These are phyloP conservation scores for Polyommatus icarus DNA, from an alignment of 2,888 invertebrate genomes.

Conservation along the genomic window DNA sequence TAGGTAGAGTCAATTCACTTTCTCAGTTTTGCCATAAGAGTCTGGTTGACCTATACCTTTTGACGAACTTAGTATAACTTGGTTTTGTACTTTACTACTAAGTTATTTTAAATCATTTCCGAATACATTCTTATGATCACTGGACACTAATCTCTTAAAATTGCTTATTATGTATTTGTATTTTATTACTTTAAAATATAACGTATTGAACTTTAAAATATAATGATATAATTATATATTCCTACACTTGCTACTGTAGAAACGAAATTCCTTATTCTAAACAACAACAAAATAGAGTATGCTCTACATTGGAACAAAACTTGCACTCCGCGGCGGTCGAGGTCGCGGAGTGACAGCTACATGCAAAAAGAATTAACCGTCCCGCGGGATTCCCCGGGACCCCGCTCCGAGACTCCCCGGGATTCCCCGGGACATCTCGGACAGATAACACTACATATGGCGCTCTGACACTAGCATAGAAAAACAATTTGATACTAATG, in stretches of 20 bases:
- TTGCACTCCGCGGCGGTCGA: not conserved
- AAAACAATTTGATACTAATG: slow-evolving; percentile 3
- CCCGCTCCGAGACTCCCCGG: not conserved
- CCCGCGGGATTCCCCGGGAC: slow-evolving; percentile 32
- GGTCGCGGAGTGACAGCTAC: slow-evolving; percentile 32
- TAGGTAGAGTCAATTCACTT: no score
- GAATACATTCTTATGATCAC: no score
- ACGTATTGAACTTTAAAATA: no score
- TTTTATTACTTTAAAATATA: no score
- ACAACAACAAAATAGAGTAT: not conserved
- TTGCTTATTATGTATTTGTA: no score
- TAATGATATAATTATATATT: no score
- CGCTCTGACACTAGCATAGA: slow-evolving; percentile 4
- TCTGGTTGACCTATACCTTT: no score
- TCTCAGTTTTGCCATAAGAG: no score
- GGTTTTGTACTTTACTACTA: no score
- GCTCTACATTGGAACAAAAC: not conserved
- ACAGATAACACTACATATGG: not conserved
- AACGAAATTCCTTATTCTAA: not conserved
- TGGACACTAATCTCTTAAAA: no score
- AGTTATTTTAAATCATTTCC: no score
- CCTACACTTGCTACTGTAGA: not conserved
- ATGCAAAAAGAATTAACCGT: slow-evolving; percentile 35
- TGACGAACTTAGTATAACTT: no score
- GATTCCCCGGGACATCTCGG: slow-evolving; percentile 5